Percentiles rank a stretch among this genome's conserved stretches.
Conservation (phyloP, 2,113 vertebrate genomes). For the Pomatorhinus ruficollis region DNA sequence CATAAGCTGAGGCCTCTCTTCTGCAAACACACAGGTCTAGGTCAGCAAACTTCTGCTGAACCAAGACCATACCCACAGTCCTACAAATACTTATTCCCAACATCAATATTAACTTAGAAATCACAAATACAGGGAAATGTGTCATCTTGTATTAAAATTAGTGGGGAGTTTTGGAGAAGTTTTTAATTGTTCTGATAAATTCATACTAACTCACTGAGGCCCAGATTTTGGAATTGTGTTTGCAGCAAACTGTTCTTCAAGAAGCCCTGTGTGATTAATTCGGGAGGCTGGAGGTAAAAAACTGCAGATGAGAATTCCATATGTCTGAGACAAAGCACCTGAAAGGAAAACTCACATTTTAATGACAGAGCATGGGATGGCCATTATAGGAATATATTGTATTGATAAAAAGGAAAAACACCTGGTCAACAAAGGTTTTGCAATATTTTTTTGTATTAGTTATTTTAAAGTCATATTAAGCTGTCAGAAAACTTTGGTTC, state of each 20-base stretch:
- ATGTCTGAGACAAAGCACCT: slow-evolving; percentile 38
- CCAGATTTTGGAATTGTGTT: background rate
- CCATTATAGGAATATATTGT: slow-evolving; percentile 40
- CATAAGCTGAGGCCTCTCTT: background rate
- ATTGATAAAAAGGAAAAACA: slow-evolving; percentile 53
- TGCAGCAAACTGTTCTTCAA: background rate
- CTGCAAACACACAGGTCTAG: background rate
- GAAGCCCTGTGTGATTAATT: slow-evolving; percentile 28
- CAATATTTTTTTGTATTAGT: slow-evolving; percentile 11
- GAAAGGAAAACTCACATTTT: slow-evolving; percentile 54
- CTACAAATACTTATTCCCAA: background rate
- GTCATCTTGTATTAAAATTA: background rate
- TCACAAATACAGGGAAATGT: background rate
- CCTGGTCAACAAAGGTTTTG: slow-evolving; percentile 49
- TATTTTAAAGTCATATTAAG: slow-evolving; percentile 43
- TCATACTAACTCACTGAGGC: background rate
- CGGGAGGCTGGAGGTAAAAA: slow-evolving; percentile 10
- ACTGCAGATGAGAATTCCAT: slow-evolving; percentile 50
- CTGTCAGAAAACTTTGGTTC: slow-evolving; percentile 40
- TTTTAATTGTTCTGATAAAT: background rate
- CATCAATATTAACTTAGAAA: background rate
- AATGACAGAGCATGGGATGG: slow-evolving; percentile 37
- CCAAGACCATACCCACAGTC: background rate
- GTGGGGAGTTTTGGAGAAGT: background rate
- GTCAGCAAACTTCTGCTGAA: background rate